A percentile compares a stretch with the other conserved stretches of the same genome.
Evolutionary conservation across 2,797 vertebrate genomes (phyloP).

Genomic region (Chrosomus eos): DNA sequence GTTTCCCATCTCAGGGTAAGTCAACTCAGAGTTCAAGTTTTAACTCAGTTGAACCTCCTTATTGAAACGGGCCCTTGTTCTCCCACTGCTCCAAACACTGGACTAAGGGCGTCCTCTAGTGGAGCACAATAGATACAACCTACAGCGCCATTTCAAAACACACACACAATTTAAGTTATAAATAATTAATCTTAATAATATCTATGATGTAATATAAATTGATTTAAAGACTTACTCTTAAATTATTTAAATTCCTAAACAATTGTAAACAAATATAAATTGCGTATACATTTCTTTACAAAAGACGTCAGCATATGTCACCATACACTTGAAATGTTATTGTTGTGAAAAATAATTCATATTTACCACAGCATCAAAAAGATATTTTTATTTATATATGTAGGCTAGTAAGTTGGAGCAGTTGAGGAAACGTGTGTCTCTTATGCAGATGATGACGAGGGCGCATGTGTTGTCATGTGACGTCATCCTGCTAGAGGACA

Average conservation of each 20-base stretch:
- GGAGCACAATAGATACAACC: not conserved
- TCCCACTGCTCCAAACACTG: not conserved
- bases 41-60: too few species aligned
- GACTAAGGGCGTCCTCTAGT: not conserved
- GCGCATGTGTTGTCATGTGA: slow-evolving; percentile 60
- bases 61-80: too few species aligned
- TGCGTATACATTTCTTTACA: not conserved
- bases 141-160: not conserved
- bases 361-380: not conserved
- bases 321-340: not conserved
- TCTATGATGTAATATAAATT: not conserved
- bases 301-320: not conserved
- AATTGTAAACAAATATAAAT: not conserved
- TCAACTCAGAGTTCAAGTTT: too few species aligned
- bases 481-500: slow-evolving; percentile 75
- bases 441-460: slow-evolving; percentile 8
- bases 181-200: not conserved
- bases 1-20: too few species aligned
- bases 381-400: not conserved
- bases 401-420: not conserved
- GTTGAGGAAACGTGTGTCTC: not conserved
- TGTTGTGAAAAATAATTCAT: not conserved
- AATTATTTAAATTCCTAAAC: not conserved
- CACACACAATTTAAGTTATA: not conserved
- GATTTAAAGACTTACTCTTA: not conserved